These are phyloP conservation scores for Liasis olivaceus DNA, from an alignment of 2,797 vertebrate species.

Conservation along the genomic window DNA sequence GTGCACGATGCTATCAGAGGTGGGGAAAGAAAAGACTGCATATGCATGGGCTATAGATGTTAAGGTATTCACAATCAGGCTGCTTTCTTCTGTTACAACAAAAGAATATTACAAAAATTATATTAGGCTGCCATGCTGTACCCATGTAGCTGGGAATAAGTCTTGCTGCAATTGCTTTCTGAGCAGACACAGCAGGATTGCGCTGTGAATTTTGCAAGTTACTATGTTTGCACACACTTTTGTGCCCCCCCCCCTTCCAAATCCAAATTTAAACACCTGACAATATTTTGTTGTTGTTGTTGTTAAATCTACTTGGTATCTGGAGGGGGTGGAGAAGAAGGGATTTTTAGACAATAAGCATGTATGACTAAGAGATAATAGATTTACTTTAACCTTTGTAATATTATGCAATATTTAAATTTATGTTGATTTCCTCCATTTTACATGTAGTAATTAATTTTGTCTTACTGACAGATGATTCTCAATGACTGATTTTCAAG, in stretches of 20 bases:
- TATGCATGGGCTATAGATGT: not conserved
- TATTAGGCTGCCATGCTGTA: not conserved
- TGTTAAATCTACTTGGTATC: slow-evolving; percentile 36
- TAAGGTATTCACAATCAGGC: slow-evolving; percentile 31
- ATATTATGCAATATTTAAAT: slow-evolving; percentile 65
- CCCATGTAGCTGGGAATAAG: not conserved
- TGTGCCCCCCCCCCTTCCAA: slow-evolving; percentile 47
- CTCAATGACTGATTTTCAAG: slow-evolving; percentile 73
- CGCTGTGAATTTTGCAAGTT: slow-evolving; percentile 71
- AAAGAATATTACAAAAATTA: not conserved
- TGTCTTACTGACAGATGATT: slow-evolving; percentile 79
- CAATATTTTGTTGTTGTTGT: slow-evolving; percentile 9
- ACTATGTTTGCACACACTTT: slow-evolving; percentile 48
- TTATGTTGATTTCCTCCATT: slow-evolving; percentile 57
- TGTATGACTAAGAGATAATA: slow-evolving; percentile 50
- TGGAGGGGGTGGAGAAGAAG: not conserved
- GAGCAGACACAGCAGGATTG: not conserved
- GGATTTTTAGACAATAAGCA: slow-evolving; percentile 44
- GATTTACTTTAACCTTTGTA: slow-evolving; percentile 58
- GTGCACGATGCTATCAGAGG: not conserved
- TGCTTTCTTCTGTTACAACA: slow-evolving; percentile 29
- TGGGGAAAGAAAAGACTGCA: not conserved
- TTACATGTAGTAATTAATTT: slow-evolving; percentile 75
- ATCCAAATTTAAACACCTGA: slow-evolving; percentile 35
- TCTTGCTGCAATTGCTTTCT: not conserved